Conservation (phyloP, 2,797 vertebrate species). For the Anguilla megastoma region DNA sequence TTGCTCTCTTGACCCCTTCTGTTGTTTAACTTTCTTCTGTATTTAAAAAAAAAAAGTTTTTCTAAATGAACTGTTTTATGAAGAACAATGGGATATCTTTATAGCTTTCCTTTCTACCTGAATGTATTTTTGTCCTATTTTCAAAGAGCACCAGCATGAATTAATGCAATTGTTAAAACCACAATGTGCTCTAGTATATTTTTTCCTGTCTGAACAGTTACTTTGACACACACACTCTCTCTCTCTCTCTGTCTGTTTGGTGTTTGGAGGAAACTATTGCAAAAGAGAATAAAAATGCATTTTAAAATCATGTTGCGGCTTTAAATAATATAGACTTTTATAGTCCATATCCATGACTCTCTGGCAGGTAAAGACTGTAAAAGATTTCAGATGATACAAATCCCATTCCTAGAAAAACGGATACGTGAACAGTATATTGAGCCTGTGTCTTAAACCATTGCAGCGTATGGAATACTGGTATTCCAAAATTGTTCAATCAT, state of each 20-base stretch:
- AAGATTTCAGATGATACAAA: not conserved
- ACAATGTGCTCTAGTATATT: no score
- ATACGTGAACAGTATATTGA: not conserved
- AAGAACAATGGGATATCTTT: constrained; percentile 39
- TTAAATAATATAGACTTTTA: not conserved
- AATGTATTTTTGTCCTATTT: not conserved
- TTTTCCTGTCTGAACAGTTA: no score
- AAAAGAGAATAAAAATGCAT: constrained; percentile 52
- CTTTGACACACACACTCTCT: not conserved
- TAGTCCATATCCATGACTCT: not conserved
- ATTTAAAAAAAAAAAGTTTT: not conserved
- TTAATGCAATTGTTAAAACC: no score
- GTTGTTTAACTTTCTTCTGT: constrained; percentile 8
- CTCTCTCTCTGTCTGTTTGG: constrained; percentile 11
- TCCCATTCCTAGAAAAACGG: not conserved
- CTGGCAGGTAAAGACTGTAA: not conserved
- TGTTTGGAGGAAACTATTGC: constrained; percentile 27
- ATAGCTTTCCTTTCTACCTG: constrained; percentile 35
- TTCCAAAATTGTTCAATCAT: not conserved
- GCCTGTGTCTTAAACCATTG: not conserved
- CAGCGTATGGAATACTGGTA: not conserved
- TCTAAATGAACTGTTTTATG: constrained; percentile 20
- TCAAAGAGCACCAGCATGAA: not conserved
- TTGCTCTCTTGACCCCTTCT: not conserved
- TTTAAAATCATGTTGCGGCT: constrained; percentile 24